Evolutionary conservation across 2,113 vertebrate species (phyloP).

Genomic region (Gadus chalcogrammus): DNA sequence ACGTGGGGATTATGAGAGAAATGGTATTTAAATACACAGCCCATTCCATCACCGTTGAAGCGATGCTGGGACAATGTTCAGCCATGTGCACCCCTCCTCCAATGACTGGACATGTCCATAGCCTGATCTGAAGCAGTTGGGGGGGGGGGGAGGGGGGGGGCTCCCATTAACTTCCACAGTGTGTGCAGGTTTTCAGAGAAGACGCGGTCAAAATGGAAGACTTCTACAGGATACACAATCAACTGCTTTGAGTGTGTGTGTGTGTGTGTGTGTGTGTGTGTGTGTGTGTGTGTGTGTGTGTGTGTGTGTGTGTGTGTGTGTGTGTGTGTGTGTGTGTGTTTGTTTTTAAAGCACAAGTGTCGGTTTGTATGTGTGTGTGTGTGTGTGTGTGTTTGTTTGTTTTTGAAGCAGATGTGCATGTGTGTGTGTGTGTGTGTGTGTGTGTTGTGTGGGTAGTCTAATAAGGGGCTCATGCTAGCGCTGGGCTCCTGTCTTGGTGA

Average conservation of each 20-base stretch:
- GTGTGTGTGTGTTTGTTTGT: not conserved
- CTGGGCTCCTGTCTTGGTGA: constrained; percentile 16
- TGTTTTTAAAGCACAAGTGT: constrained; percentile 2
- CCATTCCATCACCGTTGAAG: too few species aligned
- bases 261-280: constrained; percentile 9
- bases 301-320: constrained; percentile 1
- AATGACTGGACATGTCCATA: constrained; percentile 17
- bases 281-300: not conserved
- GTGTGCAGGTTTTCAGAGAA: too few species aligned
- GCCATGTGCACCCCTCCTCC: not conserved
- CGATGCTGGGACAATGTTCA: too few species aligned
- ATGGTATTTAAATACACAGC: too few species aligned
- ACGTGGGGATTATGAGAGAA: too few species aligned
- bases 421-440: constrained; percentile 9
- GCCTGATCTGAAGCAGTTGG: constrained; percentile 41
- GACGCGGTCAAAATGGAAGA: too few species aligned
- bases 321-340: not conserved
- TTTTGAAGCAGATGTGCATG: not conserved
- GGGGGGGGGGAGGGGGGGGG: not conserved
- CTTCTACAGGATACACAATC: too few species aligned
- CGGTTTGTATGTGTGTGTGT: constrained; percentile 2
- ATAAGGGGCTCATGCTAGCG: constrained; percentile 36
- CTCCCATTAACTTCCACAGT: too few species aligned
- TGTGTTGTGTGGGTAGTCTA: constrained; percentile 41
- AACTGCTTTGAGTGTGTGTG: not conserved